Conservation (phyloP, 2,888 invertebrate genomes). For the Blomia tropicalis region DNA sequence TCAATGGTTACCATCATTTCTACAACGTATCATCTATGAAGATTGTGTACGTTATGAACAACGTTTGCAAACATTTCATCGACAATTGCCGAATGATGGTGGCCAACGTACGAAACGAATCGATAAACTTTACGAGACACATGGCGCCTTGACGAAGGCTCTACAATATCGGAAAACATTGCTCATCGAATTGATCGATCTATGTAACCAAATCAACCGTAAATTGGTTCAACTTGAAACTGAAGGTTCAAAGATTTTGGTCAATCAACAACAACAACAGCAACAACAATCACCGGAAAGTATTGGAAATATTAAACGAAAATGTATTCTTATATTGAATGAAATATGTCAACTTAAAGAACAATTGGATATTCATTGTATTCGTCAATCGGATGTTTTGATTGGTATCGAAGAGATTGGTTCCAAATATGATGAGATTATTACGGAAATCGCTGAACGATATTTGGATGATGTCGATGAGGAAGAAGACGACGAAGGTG, state of each 20-base stretch:
- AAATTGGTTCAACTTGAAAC: neutral
- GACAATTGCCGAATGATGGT: neutral
- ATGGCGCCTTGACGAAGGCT: neutral
- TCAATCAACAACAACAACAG: neutral
- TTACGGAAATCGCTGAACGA: conserved; percentile 5
- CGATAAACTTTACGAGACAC: neutral
- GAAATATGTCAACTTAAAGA: conserved; percentile 7
- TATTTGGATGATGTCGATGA: neutral
- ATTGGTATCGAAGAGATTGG: conserved; percentile 16
- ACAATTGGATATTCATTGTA: neutral
- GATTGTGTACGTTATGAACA: neutral
- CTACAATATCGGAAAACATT: neutral
- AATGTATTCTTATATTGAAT: neutral
- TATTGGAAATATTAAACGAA: neutral
- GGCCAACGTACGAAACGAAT: neutral
- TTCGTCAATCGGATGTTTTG: neutral
- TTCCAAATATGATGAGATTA: conserved; percentile 2
- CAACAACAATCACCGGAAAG: neutral
- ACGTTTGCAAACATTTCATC: neutral
- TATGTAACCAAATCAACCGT: neutral
- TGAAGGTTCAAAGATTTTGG: neutral
- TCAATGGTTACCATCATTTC: neutral
- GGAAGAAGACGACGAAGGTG: neutral
- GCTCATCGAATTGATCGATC: neutral
- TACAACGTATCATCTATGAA: neutral